A percentile compares a stretch with the other conserved stretches of the same genome.
These are phyloP conservation scores for Enteromius treurensis DNA, from an alignment of 2,797 vertebrate species.

Conservation along the genomic window DNA sequence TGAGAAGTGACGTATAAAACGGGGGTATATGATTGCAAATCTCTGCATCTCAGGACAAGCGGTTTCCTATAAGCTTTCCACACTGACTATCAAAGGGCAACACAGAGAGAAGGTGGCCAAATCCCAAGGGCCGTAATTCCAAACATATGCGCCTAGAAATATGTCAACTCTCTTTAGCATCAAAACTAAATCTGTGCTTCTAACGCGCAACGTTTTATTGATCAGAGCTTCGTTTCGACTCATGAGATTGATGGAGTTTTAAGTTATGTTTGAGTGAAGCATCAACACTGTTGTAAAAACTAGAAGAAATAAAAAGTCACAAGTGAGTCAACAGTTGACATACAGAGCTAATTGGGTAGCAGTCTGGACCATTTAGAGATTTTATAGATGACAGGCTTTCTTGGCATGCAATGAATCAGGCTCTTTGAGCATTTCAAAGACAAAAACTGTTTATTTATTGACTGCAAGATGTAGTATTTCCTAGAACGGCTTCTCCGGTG, in stretches of 20 bases:
- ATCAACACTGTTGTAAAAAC: background rate
- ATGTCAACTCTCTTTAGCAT: constrained; percentile 18
- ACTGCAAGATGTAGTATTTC: constrained; percentile 17
- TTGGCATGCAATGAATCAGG: background rate
- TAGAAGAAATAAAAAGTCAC: background rate
- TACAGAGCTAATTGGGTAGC: background rate
- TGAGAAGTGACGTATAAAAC: constrained; percentile 51
- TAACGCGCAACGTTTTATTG: background rate
- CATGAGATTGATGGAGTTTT: background rate
- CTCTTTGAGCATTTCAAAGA: constrained; percentile 27
- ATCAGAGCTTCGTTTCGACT: background rate
- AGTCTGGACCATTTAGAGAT: background rate
- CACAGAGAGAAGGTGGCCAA: constrained; percentile 2
- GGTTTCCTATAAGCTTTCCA: constrained; percentile 50
- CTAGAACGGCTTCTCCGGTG: background rate
- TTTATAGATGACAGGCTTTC: constrained; percentile 28
- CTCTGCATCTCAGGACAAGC: constrained; percentile 39
- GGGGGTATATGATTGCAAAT: constrained; percentile 49
- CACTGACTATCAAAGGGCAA: constrained; percentile 24
- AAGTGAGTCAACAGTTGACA: background rate
- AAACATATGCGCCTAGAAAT: constrained; percentile 16
- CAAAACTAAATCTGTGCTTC: background rate
- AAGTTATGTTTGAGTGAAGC: background rate
- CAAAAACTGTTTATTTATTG: background rate
- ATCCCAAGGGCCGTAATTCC: constrained; percentile 7